Evolutionary conservation across 1,140 invertebrate species (phyloP).

Genomic region (Araneus ventricosus): DNA sequence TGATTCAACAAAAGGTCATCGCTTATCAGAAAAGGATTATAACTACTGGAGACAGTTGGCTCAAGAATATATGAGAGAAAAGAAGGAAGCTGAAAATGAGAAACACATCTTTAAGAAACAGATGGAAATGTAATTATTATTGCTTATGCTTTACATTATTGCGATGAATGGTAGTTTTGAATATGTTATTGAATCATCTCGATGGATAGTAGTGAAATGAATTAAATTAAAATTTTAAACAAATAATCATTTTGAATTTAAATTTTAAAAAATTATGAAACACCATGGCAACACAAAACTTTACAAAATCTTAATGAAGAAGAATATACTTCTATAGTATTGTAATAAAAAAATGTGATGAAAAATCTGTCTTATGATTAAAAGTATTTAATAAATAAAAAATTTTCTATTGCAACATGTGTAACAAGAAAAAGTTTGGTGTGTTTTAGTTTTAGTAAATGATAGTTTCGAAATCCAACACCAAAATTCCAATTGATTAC

Average conservation of each 20-base stretch:
- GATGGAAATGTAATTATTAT: slow-evolving; percentile 73
- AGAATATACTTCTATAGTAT: too few species aligned
- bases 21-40: slow-evolving; percentile 76
- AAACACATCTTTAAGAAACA: slow-evolving; percentile 73
- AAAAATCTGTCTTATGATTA: too few species aligned
- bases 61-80: slow-evolving; percentile 74
- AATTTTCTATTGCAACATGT: too few species aligned
- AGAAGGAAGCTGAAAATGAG: slow-evolving; percentile 74
- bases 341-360: too few species aligned
- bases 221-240: not conserved
- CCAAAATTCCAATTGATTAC: too few species aligned
- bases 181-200: not conserved
- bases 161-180: not conserved
- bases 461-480: too few species aligned
- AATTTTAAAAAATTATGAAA: too few species aligned
- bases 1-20: slow-evolving; percentile 56
- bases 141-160: not conserved
- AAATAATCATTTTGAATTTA: not conserved
- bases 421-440: too few species aligned
- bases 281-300: too few species aligned
- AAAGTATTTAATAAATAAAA: too few species aligned
- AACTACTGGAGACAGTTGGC: slow-evolving; percentile 77
- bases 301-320: too few species aligned
- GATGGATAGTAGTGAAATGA: not conserved
- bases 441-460: too few species aligned